A percentile compares a stretch with the other conserved stretches of the same genome.
phyloP scores from a whole-genome alignment of 2,797 vertebrate species.

The Girardinus metallicus region DNA sequence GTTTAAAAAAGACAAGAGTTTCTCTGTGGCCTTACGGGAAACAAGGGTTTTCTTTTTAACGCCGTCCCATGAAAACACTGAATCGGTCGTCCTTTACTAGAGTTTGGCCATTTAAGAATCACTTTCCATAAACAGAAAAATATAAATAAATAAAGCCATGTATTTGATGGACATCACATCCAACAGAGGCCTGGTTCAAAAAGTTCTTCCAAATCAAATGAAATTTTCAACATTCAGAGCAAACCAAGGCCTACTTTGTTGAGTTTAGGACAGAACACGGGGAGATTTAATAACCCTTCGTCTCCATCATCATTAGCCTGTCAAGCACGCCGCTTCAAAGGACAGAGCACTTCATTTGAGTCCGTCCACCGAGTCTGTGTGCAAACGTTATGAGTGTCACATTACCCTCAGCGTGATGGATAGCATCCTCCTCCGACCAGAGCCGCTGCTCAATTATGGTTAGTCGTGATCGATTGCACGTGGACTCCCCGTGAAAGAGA shows the following conservation, averaged over 20 bases:
- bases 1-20: conserved; percentile 60
- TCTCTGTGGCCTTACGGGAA: conserved; percentile 68
- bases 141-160: neutral
- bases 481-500: conserved; percentile 59
- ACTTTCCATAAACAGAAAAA: conserved; percentile 1
- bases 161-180: neutral
- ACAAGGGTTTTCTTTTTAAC: conserved; percentile 20
- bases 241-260: conserved; percentile 9
- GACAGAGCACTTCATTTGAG: conserved; percentile 58
- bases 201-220: neutral
- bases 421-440: conserved; percentile 49
- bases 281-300: conserved; percentile 43
- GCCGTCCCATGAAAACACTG: neutral
- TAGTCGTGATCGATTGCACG: conserved; percentile 56
- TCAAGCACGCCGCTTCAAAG: conserved; percentile 62
- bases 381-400: conserved; percentile 60
- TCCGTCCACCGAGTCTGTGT: conserved; percentile 31
- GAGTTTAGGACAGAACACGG: conserved; percentile 11
- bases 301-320: conserved; percentile 59
- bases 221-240: conserved; percentile 6
- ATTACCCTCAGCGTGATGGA: conserved; percentile 66
- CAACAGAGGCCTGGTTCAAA: neutral
- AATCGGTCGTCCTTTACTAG: neutral
- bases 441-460: conserved; percentile 44
- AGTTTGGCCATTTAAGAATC: neutral